Conservation (phyloP, 1,140 invertebrate genomes). For the Drosophila kikkawai region DNA sequence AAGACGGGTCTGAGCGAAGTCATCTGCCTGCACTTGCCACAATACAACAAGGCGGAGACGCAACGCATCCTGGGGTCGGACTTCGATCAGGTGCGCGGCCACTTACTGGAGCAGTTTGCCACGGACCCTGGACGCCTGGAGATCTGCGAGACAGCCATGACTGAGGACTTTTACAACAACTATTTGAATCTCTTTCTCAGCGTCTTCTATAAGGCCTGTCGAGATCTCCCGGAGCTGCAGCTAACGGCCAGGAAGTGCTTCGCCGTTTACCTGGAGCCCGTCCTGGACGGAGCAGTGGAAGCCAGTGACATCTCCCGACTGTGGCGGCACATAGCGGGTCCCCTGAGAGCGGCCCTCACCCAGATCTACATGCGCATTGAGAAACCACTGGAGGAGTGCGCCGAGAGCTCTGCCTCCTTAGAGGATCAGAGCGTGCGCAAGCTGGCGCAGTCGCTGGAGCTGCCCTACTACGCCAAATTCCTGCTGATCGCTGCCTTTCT, state of each 20-base stretch:
- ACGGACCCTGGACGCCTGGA: conserved; percentile 19
- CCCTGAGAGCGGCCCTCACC: conserved; percentile 90
- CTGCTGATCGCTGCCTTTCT: conserved; percentile 95
- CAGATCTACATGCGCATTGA: conserved; percentile 92
- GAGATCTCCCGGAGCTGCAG: conserved; percentile 92
- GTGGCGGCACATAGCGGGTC: conserved; percentile 92
- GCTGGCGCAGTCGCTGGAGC: conserved; percentile 89
- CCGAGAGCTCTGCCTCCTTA: conserved; percentile 2
- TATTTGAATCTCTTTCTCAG: conserved; percentile 93
- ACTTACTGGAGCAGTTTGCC: conserved; percentile 26
- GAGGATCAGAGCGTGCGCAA: conserved; percentile 73
- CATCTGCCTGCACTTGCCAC: conserved; percentile 91
- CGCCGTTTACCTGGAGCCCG: conserved; percentile 90
- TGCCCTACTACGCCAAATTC: conserved; percentile 95
- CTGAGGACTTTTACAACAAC: conserved; percentile 89
- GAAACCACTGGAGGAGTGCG: conserved; percentile 30
- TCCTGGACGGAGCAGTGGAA: conserved; percentile 87
- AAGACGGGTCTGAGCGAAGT: conserved; percentile 90
- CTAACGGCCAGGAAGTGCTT: conserved; percentile 90
- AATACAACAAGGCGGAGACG: conserved; percentile 92
- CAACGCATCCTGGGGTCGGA: conserved; percentile 89
- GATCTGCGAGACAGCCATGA: conserved; percentile 56
- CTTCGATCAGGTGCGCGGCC: conserved; percentile 63
- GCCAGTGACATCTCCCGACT: conserved; percentile 89
- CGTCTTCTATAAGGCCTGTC: conserved; percentile 92